Conservation (phyloP, 2,888 invertebrate genomes). For the Agonopterix arenella region DNA sequence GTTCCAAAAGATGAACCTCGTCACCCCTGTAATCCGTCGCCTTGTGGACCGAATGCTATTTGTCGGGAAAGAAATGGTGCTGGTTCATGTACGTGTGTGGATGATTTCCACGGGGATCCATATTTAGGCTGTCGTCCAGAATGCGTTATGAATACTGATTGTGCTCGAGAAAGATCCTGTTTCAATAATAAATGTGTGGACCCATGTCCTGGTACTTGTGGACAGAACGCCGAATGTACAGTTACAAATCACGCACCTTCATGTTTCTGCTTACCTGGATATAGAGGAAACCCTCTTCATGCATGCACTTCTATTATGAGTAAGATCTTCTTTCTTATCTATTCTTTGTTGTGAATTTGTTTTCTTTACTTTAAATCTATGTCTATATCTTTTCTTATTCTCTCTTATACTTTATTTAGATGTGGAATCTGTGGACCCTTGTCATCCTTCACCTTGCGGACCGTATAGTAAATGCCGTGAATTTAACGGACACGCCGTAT, state of each 20-base stretch:
- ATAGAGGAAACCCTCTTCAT: constrained; percentile 83
- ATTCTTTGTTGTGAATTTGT: constrained; percentile 34
- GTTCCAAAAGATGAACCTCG: constrained; percentile 76
- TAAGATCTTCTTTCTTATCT: constrained; percentile 72
- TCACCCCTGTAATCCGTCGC: constrained; percentile 86
- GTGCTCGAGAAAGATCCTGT: constrained; percentile 83
- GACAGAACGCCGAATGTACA: constrained; percentile 85
- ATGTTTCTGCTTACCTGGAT: constrained; percentile 85
- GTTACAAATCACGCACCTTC: constrained; percentile 86
- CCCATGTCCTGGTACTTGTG: constrained; percentile 87
- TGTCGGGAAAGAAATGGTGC: constrained; percentile 86
- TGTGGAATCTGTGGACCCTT: constrained; percentile 78
- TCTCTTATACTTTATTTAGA: constrained; percentile 49
- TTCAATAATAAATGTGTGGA: constrained; percentile 86
- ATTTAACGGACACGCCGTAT: constrained; percentile 83
- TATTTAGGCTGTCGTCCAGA: constrained; percentile 88
- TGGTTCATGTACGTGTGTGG: constrained; percentile 85
- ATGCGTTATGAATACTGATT: constrained; percentile 87
- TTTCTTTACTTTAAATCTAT: constrained; percentile 33
- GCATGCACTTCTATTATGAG: constrained; percentile 79
- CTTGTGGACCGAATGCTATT: constrained; percentile 87
- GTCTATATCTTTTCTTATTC: constrained; percentile 34
- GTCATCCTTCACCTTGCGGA: constrained; percentile 87
- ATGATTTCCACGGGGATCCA: constrained; percentile 86
- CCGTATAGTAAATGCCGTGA: constrained; percentile 86